Evolutionary conservation across 2,113 vertebrate species (phyloP), one percentile per base, ranked within the genome.

Genomic region (Zingel zingel): DNA sequence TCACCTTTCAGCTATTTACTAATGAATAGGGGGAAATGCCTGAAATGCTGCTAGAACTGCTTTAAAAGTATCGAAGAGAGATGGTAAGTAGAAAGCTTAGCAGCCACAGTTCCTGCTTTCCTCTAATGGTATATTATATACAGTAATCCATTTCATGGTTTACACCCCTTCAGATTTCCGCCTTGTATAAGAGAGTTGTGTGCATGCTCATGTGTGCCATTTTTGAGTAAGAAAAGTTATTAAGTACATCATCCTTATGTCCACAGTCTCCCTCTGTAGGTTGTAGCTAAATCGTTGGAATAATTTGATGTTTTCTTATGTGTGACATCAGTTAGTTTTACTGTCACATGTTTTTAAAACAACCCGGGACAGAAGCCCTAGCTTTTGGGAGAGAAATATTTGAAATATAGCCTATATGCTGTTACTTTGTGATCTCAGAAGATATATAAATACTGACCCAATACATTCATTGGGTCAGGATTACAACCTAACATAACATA

Each of bases 11-110:
- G 7, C 19, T 36, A 59, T 53, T 6, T 16, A 53, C 57, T 62
- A 2, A 19, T 74, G 72, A 74, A 63, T 75, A 25, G 16, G 21
- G 45, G 47, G 72, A 63, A 75, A 63, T 63, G 21, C 59, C 30
- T 64, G 18, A 25, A 51, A 74, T 63, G 39, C 4, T 62, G 27
- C 47, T 12, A 1, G 14, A 2, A 12, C 21, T 63, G 72, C 30
- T 39, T 63, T 75, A 4, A 39, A 43, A 21, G 18, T 19, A n/a
- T 14, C 19, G 9, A 30, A 50, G 18, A 23, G 21, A 10, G 36
- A 57, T 25, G 14, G 21, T 27, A 8, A 3, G 10, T 27, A 13
- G 4, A 18, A 39, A 74, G n/a, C 25, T 36, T 36, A 53, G 30
- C 47, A 75, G 30, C 30, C 53, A 27, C 19, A 50, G 15, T 8